These are phyloP conservation scores for Whitmania pigra DNA, from an alignment of 1,140 invertebrate genomes.

Conservation along the genomic window DNA sequence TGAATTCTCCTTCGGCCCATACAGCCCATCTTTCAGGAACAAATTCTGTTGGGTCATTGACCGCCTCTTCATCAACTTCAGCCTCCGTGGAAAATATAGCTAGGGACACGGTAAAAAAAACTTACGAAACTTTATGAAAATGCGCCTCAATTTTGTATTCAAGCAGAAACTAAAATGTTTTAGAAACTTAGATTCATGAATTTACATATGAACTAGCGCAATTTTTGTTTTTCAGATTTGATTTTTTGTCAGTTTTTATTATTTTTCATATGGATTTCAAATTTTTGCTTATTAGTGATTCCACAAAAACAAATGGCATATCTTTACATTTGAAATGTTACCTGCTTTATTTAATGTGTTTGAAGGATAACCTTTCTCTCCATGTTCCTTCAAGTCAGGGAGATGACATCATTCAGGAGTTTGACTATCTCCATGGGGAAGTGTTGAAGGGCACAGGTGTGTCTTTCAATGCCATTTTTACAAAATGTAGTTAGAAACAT, in stretches of 20 bases:
- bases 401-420: constrained; percentile 11
- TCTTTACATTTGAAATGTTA: too few relatives aligned
- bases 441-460: not conserved
- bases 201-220: too few relatives aligned
- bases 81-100: constrained; percentile 3
- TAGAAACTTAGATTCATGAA: not conserved
- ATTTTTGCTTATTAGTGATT: too few relatives aligned
- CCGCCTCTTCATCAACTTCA: not conserved
- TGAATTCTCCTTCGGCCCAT: too few relatives aligned
- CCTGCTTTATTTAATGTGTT: too few relatives aligned
- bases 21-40: not conserved
- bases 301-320: too few relatives aligned
- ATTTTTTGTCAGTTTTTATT: too few relatives aligned
- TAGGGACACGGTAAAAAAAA: not conserved
- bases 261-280: too few relatives aligned
- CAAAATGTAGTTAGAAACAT: not conserved
- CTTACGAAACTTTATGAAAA: not conserved
- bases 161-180: not conserved
- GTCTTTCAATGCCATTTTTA: not conserved
- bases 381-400: not conserved
- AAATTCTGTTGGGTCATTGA: not conserved
- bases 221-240: too few relatives aligned
- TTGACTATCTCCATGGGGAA: constrained; percentile 7
- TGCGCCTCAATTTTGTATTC: not conserved
- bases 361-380: constrained; percentile 4